Conservation (phyloP, 2,113 vertebrate species). For the Chinchilla lanigera region DNA sequence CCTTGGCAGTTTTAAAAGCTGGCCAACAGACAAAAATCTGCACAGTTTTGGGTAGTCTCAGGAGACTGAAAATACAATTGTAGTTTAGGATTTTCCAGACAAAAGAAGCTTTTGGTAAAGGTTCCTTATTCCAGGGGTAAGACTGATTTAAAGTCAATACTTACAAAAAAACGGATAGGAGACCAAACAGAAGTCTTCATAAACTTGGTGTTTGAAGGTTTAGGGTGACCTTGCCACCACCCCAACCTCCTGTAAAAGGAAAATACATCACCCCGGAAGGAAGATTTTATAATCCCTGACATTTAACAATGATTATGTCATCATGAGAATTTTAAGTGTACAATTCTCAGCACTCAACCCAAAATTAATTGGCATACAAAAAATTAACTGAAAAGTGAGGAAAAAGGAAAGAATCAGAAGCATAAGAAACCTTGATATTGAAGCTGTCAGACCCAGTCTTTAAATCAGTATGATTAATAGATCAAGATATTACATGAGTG, state of each 20-base stretch:
- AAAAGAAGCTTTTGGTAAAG: background rate
- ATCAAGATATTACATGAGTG: background rate
- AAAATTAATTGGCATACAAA: background rate
- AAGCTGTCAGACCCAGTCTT: background rate
- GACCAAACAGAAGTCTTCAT: background rate
- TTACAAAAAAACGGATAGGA: background rate
- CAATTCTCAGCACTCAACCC: background rate
- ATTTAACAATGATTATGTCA: background rate
- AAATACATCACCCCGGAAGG: background rate
- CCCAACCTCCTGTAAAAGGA: background rate
- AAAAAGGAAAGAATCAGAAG: background rate
- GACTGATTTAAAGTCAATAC: background rate
- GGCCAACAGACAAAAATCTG: background rate
- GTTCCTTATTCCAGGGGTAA: background rate
- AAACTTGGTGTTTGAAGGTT: background rate
- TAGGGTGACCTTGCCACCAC: background rate
- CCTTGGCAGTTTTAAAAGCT: background rate
- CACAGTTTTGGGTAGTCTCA: background rate
- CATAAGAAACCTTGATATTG: background rate
- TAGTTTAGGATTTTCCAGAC: background rate
- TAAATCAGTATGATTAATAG: background rate
- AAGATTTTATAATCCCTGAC: background rate
- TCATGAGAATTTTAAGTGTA: background rate
- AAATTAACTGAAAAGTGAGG: background rate
- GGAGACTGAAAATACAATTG: background rate